Conservation (phyloP, 2,797 vertebrate species). For the Bucorvus abyssinicus region DNA sequence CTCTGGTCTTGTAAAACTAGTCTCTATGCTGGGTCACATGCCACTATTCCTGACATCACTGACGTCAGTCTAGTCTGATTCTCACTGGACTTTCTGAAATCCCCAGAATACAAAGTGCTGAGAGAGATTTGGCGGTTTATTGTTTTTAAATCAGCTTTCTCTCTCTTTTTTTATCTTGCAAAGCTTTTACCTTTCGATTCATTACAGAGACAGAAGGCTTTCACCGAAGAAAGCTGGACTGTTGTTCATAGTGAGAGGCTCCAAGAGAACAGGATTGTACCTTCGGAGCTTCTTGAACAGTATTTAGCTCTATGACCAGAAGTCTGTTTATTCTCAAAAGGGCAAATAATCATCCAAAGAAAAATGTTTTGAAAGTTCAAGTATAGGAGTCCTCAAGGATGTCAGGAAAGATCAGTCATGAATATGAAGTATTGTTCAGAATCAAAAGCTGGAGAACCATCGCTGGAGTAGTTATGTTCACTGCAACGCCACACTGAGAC, state of each 20-base stretch:
- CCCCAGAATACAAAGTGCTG: not conserved
- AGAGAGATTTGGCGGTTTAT: not conserved
- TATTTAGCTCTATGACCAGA: not conserved
- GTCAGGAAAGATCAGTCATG: not conserved
- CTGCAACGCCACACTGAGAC: slow-evolving; percentile 46
- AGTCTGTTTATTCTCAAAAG: not conserved
- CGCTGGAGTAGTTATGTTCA: not conserved
- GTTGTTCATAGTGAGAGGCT: not conserved
- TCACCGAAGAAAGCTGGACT: not conserved
- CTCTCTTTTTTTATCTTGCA: not conserved
- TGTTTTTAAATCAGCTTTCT: not conserved
- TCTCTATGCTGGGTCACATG: not conserved
- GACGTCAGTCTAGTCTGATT: not conserved
- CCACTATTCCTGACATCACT: not conserved
- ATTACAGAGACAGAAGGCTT: not conserved
- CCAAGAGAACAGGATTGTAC: not conserved
- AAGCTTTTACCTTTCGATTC: not conserved
- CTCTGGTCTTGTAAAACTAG: not conserved
- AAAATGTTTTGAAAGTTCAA: not conserved
- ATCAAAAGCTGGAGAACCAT: not conserved
- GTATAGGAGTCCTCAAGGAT: not conserved
- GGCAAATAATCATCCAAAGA: not conserved
- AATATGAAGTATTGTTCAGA: not conserved
- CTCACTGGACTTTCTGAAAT: not conserved
- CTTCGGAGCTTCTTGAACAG: not conserved